Evolutionary conservation across 2,888 invertebrate species (phyloP).

Genomic region (Nomada goodeniana): DNA sequence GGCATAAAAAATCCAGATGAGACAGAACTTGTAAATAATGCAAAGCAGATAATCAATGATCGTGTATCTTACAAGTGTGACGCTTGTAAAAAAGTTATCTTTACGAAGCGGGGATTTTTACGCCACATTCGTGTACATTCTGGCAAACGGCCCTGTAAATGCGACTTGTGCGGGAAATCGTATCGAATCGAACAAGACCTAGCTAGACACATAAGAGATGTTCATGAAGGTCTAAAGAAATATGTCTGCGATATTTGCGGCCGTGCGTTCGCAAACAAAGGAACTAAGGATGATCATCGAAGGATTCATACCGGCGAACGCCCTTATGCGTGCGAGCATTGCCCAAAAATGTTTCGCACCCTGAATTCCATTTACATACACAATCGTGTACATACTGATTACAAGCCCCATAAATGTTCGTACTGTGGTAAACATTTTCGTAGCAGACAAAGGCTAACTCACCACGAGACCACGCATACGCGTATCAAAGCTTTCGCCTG

Average conservation of each 20-base stretch:
- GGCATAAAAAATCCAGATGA: constrained; percentile 63
- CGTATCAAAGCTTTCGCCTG: constrained; percentile 84
- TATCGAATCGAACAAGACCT: constrained; percentile 81
- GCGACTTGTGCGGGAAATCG: constrained; percentile 81
- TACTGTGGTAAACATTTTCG: constrained; percentile 83
- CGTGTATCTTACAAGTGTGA: constrained; percentile 82
- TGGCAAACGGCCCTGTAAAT: constrained; percentile 84
- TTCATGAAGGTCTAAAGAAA: constrained; percentile 85
- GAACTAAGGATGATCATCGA: constrained; percentile 85
- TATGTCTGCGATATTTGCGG: constrained; percentile 85
- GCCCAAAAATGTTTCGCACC: constrained; percentile 85
- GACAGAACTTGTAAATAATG: constrained; percentile 72
- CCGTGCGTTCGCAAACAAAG: constrained; percentile 85
- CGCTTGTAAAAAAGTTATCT: constrained; percentile 83
- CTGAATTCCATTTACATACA: constrained; percentile 86
- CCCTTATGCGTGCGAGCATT: constrained; percentile 83
- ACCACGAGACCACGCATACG: constrained; percentile 85
- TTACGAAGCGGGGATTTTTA: constrained; percentile 81
- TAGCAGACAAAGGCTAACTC: constrained; percentile 83
- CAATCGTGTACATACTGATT: constrained; percentile 82
- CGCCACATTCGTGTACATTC: constrained; percentile 85
- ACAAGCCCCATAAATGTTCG: constrained; percentile 83
- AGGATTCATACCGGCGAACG: constrained; percentile 83
- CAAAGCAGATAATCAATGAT: constrained; percentile 74
- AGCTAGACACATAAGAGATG: constrained; percentile 85